A percentile compares a stretch with the other conserved stretches of the same genome.
These are phyloP conservation scores for Sphenopsis melanotis DNA, from an alignment of 2,797 vertebrate genomes.

Conservation along the genomic window DNA sequence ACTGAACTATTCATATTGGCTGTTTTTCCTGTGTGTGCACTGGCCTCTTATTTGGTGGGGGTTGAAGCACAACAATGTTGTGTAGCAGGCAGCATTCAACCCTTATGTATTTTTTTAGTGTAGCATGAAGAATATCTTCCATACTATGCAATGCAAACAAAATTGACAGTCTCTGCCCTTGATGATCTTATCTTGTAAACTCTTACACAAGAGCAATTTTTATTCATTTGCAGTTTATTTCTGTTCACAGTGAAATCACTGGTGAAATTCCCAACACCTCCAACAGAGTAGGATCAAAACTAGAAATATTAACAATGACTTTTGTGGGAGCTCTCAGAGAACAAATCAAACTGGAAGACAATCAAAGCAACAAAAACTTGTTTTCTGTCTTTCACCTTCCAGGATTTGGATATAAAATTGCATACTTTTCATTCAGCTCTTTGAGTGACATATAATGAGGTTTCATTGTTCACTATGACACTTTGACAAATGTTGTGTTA, in stretches of 20 bases:
- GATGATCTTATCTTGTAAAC: background rate
- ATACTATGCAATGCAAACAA: background rate
- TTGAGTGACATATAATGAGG: slow-evolving; percentile 19
- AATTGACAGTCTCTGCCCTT: background rate
- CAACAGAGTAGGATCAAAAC: background rate
- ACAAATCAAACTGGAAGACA: background rate
- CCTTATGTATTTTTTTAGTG: background rate
- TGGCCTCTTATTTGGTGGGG: background rate
- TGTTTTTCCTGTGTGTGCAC: background rate
- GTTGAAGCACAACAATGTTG: background rate
- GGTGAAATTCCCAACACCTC: background rate
- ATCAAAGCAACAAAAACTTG: slow-evolving; percentile 5
- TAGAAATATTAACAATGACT: background rate
- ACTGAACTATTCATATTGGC: background rate
- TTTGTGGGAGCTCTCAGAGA: background rate
- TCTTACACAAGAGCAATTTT: background rate
- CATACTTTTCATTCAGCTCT: slow-evolving; percentile 23
- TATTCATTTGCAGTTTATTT: background rate
- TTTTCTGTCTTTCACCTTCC: background rate
- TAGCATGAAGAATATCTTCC: background rate
- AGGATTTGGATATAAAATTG: slow-evolving; percentile 11
- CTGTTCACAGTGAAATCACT: background rate
- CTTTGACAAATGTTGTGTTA: slow-evolving; percentile 47
- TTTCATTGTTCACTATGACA: slow-evolving; percentile 32
- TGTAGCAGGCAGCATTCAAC: background rate